Evolutionary conservation across 1,140 invertebrate genomes (phyloP), one percentile per base, ranked within the genome.

Genomic region (Telenomus remus): DNA sequence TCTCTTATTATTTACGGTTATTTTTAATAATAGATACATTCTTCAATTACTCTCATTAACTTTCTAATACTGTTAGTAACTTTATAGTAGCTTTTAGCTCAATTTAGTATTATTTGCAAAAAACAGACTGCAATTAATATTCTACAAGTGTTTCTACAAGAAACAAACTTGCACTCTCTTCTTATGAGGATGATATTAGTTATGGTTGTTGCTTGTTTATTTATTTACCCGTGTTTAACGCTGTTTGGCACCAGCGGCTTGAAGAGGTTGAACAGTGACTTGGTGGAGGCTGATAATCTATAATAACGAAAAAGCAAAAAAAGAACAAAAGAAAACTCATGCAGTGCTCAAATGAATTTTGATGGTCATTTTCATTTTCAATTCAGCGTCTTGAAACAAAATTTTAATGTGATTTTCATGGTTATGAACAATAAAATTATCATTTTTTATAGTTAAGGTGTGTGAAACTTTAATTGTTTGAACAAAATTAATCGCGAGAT

Each of bases 201-300:
- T 9, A 39, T 59, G 8, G 9, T 65, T 55, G 63, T 76, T 59
- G 15, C 42, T 64, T 70, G 49, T 78, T 74, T 51, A 51, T 66
- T 80, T 86, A 87, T 87, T 87, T 89, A 89, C 89, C 89, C 88
- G 79, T 89, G 88, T 81, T 89, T 90, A 64, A 89, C 81, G 81
- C 87, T 89, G 84, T 81, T 87, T 69, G 85, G 82, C 79, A 85
- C 83, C 55, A 85, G 81, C 50, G 86, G 86, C 87, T 90, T 89
- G 82, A 90, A 89, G 76, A 90, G 88, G 84, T 90, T 90, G 87
- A 90, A 89, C 83, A 90, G 82, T 72, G 89, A 90, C 83, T 90
- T 90, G 83, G 89, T 90, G 53, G 89, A 87, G 82, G 88, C 84
- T 84, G 89, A 89, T 79, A 89, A 89, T 88, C 87, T 88, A 87